A percentile compares a stretch with the other conserved stretches of the same genome.
Evolutionary conservation across 2,113 vertebrate species (phyloP).

Genomic region (Astatotilapia flaviijosephi): DNA sequence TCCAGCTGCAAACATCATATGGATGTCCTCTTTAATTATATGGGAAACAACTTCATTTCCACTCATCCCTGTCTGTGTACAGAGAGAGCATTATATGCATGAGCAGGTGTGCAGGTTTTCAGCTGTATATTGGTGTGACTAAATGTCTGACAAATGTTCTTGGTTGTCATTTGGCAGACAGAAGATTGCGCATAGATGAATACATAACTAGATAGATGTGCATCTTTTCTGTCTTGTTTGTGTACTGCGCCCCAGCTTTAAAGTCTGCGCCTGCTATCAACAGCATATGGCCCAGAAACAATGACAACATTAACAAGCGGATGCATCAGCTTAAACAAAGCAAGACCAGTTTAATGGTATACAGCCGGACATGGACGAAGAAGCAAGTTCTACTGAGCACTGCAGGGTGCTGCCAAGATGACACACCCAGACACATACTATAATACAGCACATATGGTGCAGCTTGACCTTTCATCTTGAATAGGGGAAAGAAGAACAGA

Average conservation of each 20-base stretch:
- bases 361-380: not conserved
- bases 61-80: not conserved
- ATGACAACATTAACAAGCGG: not conserved
- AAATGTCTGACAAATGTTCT: constrained; percentile 41
- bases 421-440: not conserved
- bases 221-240: not conserved
- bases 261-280: not conserved
- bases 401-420: not conserved
- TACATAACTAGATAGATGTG: constrained; percentile 32
- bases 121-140: constrained; percentile 22
- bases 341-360: not conserved
- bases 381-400: not conserved
- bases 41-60: constrained; percentile 8
- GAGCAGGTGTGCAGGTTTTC: constrained; percentile 51
- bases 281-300: not conserved
- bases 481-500: not conserved
- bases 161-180: constrained; percentile 29
- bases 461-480: not conserved
- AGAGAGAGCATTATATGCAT: constrained; percentile 42
- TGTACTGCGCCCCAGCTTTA: not conserved
- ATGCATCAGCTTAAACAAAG: not conserved
- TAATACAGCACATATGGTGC: not conserved
- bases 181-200: constrained; percentile 36
- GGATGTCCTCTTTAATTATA: constrained; percentile 14
- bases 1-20: not conserved